phyloP scores from a whole-genome alignment of 2,888 invertebrate species.

The Dryococelus australis region DNA sequence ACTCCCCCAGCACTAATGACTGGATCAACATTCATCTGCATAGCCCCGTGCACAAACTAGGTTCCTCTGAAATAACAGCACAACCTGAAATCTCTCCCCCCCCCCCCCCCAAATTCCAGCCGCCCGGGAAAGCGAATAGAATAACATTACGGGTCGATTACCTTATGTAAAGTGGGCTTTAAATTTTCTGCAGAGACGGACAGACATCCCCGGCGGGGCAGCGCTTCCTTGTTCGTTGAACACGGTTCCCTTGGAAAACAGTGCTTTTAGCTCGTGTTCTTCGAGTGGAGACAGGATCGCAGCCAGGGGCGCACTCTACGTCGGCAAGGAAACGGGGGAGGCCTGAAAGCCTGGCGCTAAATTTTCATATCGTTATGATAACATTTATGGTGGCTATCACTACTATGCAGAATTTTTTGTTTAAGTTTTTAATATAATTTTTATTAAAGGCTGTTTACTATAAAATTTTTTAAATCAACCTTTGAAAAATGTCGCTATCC shows the following conservation, averaged over 20 bases:
- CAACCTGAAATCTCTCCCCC: not conserved
- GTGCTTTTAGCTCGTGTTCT: not conserved
- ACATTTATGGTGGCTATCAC: too few species aligned
- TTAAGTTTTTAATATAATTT: too few species aligned
- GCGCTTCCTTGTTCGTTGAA: not conserved
- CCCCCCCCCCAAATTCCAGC: not conserved
- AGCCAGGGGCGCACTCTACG: too few species aligned
- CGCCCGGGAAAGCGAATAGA: not conserved
- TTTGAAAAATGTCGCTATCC: too few species aligned
- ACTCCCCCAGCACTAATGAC: constrained; percentile 24
- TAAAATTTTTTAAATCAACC: too few species aligned
- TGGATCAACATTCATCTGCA: constrained; percentile 28
- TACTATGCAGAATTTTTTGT: too few species aligned
- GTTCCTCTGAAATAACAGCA: constrained; percentile 3
- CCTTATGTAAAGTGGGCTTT: constrained; percentile 16
- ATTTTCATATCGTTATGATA: too few species aligned
- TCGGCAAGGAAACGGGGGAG: too few species aligned
- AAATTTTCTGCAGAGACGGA: constrained; percentile 11
- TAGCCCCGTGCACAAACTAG: constrained; percentile 17
- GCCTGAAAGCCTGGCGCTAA: too few species aligned
- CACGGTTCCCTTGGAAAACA: not conserved
- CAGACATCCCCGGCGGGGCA: not conserved
- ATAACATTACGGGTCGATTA: constrained; percentile 16
- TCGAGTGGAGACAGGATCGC: not conserved
- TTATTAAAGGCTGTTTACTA: too few species aligned